Percentiles rank a stretch among this genome's conserved stretches.
phyloP scores from a whole-genome alignment of 92 coral and sea anemone genomes.

The Ricordea florida region DNA sequence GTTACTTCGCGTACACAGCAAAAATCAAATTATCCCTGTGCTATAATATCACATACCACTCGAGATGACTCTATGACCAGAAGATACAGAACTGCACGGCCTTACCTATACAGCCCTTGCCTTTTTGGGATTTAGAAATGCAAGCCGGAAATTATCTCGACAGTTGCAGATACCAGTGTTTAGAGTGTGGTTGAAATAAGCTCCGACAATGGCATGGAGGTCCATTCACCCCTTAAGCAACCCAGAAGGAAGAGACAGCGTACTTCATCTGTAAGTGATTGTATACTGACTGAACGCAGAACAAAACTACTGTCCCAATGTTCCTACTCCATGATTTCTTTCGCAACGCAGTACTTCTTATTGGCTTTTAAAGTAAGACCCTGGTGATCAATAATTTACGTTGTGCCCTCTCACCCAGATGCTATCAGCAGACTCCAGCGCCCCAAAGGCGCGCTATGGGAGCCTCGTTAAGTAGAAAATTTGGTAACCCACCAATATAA shows the following conservation, averaged over 20 bases:
- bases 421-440: too few relatives aligned
- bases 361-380: not conserved
- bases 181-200: conserved; percentile 6
- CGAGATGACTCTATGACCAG: not conserved
- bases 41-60: not conserved
- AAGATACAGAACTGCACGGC: not conserved
- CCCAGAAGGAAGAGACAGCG: conserved; percentile 15
- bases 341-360: not conserved
- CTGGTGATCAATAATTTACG: not conserved
- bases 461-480: too few relatives aligned
- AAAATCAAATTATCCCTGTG: not conserved
- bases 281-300: not conserved
- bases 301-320: not conserved
- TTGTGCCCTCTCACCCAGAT: not conserved
- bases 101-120: not conserved
- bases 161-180: conserved; percentile 7
- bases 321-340: not conserved
- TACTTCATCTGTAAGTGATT: conserved; percentile 10
- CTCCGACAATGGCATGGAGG: conserved; percentile 12
- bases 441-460: too few relatives aligned
- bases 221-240: not conserved
- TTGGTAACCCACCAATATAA: too few relatives aligned
- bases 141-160: not conserved
- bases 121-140: conserved; percentile 7
- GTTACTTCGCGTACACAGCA: conserved; percentile 14